Base-by-base conservation (phyloP, 2,888 invertebrate genomes). In the Labia minor region DNA sequence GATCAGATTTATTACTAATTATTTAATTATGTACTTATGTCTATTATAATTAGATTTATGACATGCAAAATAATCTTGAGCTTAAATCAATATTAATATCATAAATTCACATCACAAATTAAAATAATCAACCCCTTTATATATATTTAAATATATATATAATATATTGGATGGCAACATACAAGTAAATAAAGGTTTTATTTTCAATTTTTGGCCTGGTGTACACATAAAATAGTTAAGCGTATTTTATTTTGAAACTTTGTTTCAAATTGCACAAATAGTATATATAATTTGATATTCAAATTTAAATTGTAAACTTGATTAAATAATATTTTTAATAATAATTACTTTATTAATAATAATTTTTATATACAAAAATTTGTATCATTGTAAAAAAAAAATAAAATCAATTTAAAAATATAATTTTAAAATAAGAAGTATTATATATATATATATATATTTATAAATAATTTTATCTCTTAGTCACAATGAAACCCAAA, bases 11-110 rank as follows among this genome's bases (percentile, higher is more conserved):
- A n/a, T n/a, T n/a, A n/a, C n/a, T n/a, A n/a, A n/a, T n/a, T n/a
- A n/a, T n/a, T n/a, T n/a, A n/a, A n/a, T n/a, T n/a, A n/a, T n/a
- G n/a, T 49, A 49, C 16, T 49, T 49, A 49, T 49, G 16, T 16
- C 49, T n/a, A 49, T 49, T 26, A 26, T 26, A 49, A 49, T n/a
- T 49, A 49, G 49, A n/a, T 49, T 49, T 4, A 10, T 16, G 49
- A 49, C 49, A 49, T 49, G 49, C 49, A 49, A n/a, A 49, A 33
- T 49, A 3, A n/a, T 49, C 14, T 49, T 49, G 49, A 49, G 49
- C 49, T 49, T 49, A 49, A 49, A 49, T 49, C 49, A 49, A 49
- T 49, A 49, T 10, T 49, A 49, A n/a, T 49, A 49, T 49, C 49
- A 49, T 16, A 49, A 16, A 49, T n/a, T 49, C n/a, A 49, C 49